Evolutionary conservation across 1,140 invertebrate species (phyloP), one percentile per base, ranked within the genome.

Genomic region (Orussus abietinus): DNA sequence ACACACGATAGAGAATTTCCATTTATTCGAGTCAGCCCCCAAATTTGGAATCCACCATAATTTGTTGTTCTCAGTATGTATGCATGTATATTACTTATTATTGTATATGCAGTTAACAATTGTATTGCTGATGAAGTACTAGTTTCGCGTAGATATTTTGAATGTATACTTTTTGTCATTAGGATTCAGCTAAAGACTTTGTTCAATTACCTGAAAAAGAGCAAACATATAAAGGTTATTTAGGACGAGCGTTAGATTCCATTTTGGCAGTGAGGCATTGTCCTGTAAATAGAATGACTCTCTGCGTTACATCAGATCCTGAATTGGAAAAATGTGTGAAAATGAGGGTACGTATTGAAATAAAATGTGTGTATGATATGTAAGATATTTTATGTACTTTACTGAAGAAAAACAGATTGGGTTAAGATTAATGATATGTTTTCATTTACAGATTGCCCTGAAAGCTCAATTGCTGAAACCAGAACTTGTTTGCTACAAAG

Each of bases 291-390:
- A 70, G 77, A 13, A 89, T 93, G 72, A 85, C 79, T 1, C 57
- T 96, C 4, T 98, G 95, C 67, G 87, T 97, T 5, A 93, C 92
- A 1, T 96, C 93, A 1, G 82, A 90, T 32, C 77, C 82, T 0
- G 95, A 98, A 72, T 79, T 90, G 69, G 82, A 86, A 17, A 98
- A 98, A 74, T 98, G 95, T 67, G 70, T 88, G 20, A 88, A 88
- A 69, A 97, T 98, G 94, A 89, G 82, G 76, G 90, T 94, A 72
- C 65, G 75, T 47, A 37, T 30, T 22, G 36, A 38, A 42, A 22
- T 14, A 33, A 35, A 30, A 45, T 18, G 12, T 45, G 31, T 35
- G 20, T 17, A 37, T 37, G 5, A n/a, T n/a, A n/a, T n/a, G n/a
- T n/a, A n/a, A n/a, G n/a, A 45, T 44, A 2, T 41, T 7, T 19